These are phyloP conservation scores for Trimorus sp. DNA, from an alignment of 2,888 invertebrate species.

Conservation along the genomic window DNA sequence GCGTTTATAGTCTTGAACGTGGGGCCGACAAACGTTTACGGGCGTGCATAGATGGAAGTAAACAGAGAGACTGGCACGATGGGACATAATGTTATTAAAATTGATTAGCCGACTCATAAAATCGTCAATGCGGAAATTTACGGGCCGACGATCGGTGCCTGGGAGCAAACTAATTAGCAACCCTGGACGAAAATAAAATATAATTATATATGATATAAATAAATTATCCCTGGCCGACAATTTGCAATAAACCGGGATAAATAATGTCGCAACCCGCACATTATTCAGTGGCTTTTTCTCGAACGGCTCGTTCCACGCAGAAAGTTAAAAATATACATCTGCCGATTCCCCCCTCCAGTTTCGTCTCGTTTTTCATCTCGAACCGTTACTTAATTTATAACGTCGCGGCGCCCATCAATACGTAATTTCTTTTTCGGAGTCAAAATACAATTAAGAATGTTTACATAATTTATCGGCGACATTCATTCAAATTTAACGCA, in stretches of 20 bases:
- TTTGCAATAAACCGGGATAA: conserved; percentile 42
- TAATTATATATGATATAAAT: conserved; percentile 55
- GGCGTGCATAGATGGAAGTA: conserved; percentile 21
- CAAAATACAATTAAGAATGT: conserved; percentile 53
- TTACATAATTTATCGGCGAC: conserved; percentile 49
- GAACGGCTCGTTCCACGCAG: too few species aligned
- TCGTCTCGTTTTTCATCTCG: conserved; percentile 10
- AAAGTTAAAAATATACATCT: conserved; percentile 42
- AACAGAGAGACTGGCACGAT: conserved; percentile 25
- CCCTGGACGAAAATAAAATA: conserved; percentile 30
- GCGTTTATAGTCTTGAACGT: too few species aligned
- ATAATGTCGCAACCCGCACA: conserved; percentile 40
- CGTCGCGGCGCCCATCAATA: conserved; percentile 25
- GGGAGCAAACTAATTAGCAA: conserved; percentile 37
- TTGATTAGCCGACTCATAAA: conserved; percentile 44
- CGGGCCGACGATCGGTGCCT: background rate
- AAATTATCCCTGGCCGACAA: conserved; percentile 33
- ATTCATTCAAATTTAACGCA: conserved; percentile 39
- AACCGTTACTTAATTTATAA: conserved; percentile 52
- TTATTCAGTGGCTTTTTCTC: conserved; percentile 47
- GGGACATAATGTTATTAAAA: conserved; percentile 40
- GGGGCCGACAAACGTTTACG: too few species aligned
- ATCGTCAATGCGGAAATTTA: conserved; percentile 1
- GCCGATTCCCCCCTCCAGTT: conserved; percentile 6
- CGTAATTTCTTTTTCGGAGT: conserved; percentile 50